Evolutionary conservation across 2,888 invertebrate species (phyloP).

Genomic region (Rotaria macrura): DNA sequence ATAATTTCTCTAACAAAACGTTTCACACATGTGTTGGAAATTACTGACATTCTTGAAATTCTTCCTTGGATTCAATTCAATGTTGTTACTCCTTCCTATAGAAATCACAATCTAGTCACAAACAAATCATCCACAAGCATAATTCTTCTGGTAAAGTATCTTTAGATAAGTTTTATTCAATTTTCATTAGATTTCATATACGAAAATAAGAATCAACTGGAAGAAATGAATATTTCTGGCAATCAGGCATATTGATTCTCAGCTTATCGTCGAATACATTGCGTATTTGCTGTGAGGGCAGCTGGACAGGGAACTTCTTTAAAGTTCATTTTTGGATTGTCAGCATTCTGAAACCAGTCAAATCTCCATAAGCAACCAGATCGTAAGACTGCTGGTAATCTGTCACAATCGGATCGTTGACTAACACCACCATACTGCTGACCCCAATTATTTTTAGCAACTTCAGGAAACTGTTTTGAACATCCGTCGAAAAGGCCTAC

Average conservation of each 20-base stretch:
- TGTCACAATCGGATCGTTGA: conserved; percentile 22
- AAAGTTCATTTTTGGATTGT: conserved; percentile 35
- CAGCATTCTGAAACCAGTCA: conserved; percentile 34
- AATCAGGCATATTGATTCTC: not conserved
- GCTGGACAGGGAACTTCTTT: conserved; percentile 30
- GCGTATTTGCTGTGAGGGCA: conserved; percentile 8
- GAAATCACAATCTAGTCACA: no score
- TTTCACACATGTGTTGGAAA: no score
- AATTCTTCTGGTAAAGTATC: no score
- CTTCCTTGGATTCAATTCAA: no score
- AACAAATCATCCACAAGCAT: no score
- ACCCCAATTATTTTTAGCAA: conserved; percentile 22
- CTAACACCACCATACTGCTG: conserved; percentile 29
- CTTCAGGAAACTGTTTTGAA: conserved; percentile 18
- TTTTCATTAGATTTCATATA: no score
- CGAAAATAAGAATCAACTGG: no score
- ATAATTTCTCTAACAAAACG: no score
- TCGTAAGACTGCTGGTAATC: conserved; percentile 24
- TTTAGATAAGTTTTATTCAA: no score
- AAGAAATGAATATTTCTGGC: no score
- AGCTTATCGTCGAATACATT: not conserved
- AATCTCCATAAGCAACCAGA: conserved; percentile 35
- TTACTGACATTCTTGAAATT: no score
- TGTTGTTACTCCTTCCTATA: no score
- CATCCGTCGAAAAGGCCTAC: conserved; percentile 35